Evolutionary conservation across 37 sponge, comb jelly and placozoan species (phyloP).

Genomic region (Axinella damicornis): DNA sequence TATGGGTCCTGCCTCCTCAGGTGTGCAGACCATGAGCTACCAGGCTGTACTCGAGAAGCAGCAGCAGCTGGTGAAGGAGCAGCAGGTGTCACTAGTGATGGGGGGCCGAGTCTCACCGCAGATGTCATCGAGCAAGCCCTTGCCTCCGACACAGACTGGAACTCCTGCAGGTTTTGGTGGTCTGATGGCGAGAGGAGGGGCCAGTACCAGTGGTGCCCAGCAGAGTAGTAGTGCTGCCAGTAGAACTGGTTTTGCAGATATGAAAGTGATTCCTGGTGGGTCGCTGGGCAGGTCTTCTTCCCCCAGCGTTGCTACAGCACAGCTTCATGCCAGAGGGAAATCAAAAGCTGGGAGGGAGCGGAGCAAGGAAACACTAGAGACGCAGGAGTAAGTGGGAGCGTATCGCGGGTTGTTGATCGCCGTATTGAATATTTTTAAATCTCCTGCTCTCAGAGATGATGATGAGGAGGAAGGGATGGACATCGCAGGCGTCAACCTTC

Average conservation of each 20-base stretch:
- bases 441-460: conserved; percentile 12
- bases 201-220: background rate
- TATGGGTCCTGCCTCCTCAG: background rate
- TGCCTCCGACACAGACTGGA: background rate
- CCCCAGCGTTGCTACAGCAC: no score
- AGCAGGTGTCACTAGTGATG: conserved; percentile 15
- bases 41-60: conserved; percentile 30
- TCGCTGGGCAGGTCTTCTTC: background rate
- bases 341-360: background rate
- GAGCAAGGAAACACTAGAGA: background rate
- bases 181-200: background rate
- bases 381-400: conserved; percentile 26
- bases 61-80: conserved; percentile 31
- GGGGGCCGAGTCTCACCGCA: background rate
- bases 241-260: conserved; percentile 26
- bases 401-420: no score
- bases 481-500: conserved; percentile 71
- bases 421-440: no score
- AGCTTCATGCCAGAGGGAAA: conserved; percentile 13
- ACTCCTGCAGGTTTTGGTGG: background rate
- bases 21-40: background rate
- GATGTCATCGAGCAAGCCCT: background rate
- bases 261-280: conserved; percentile 14
- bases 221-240: background rate
- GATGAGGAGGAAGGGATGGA: conserved; percentile 80